Conservation (phyloP, 92 coral and sea anemone species). For the Meandrina meandrites region DNA sequence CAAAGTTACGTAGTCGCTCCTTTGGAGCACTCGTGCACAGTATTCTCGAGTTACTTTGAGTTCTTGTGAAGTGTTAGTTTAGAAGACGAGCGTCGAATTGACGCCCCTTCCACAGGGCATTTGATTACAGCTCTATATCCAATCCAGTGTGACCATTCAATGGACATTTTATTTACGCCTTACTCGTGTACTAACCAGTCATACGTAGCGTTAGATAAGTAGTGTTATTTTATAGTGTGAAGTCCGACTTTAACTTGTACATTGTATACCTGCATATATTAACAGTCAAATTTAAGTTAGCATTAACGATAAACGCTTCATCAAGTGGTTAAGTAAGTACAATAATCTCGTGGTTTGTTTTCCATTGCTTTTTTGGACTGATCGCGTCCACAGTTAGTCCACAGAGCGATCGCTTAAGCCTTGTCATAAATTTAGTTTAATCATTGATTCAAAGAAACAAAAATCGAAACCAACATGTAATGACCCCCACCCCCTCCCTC, state of each 20-base stretch:
- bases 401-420: background rate
- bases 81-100: background rate
- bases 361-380: background rate
- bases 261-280: background rate
- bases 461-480: too few relatives aligned
- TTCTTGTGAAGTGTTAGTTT: background rate
- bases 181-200: background rate
- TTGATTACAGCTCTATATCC: background rate
- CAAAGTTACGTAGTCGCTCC: background rate
- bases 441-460: background rate
- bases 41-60: background rate
- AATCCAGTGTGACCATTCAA: background rate
- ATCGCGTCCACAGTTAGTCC: background rate
- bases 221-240: constrained; percentile 11
- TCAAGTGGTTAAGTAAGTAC: background rate
- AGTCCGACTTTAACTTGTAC: constrained; percentile 9
- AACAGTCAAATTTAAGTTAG: background rate
- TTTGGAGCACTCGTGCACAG: background rate
- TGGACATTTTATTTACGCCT: background rate
- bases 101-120: background rate
- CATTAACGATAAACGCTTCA: background rate
- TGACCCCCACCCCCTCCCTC: too few relatives aligned
- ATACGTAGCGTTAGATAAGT: background rate
- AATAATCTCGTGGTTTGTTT: background rate
- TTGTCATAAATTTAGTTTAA: background rate